phyloP scores from a whole-genome alignment of 2,797 vertebrate species.

The Adrianichthys oophorus region DNA sequence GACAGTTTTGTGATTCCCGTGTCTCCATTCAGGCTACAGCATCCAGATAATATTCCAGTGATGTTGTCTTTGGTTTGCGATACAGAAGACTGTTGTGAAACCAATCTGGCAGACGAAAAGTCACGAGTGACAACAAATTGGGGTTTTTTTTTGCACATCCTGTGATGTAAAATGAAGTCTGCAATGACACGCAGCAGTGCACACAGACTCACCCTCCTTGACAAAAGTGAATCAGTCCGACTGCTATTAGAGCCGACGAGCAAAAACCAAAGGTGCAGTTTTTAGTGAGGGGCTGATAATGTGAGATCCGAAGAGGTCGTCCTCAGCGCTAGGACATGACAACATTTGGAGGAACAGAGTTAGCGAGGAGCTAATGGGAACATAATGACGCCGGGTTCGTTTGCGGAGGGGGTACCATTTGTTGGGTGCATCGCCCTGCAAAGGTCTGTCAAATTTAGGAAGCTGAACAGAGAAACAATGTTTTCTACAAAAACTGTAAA shows the following conservation, averaged over 20 bases:
- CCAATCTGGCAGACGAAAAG: conserved; percentile 21
- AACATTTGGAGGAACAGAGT: conserved; percentile 50
- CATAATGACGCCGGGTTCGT: conserved; percentile 55
- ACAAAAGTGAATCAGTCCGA: conserved; percentile 26
- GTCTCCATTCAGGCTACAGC: no score
- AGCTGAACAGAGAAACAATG: not conserved
- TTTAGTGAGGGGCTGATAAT: conserved; percentile 45
- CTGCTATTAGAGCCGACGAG: conserved; percentile 29
- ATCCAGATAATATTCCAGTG: not conserved
- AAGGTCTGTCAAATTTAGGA: conserved; percentile 9
- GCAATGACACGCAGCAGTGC: not conserved
- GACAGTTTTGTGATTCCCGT: no score
- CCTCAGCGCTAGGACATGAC: conserved; percentile 41
- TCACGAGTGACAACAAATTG: conserved; percentile 16
- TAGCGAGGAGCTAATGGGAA: conserved; percentile 55
- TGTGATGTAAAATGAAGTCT: conserved; percentile 1
- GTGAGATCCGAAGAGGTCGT: conserved; percentile 51
- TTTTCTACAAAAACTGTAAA: not conserved
- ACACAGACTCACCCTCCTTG: not conserved
- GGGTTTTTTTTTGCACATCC: not conserved
- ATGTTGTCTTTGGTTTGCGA: conserved; percentile 17
- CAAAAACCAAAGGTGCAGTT: conserved; percentile 43
- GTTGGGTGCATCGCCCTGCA: conserved; percentile 1
- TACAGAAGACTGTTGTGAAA: conserved; percentile 15
- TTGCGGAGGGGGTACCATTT: conserved; percentile 30